phyloP scores from a whole-genome alignment of 37 sponge, comb jelly and placozoan species.

The Axinella damicornis region DNA sequence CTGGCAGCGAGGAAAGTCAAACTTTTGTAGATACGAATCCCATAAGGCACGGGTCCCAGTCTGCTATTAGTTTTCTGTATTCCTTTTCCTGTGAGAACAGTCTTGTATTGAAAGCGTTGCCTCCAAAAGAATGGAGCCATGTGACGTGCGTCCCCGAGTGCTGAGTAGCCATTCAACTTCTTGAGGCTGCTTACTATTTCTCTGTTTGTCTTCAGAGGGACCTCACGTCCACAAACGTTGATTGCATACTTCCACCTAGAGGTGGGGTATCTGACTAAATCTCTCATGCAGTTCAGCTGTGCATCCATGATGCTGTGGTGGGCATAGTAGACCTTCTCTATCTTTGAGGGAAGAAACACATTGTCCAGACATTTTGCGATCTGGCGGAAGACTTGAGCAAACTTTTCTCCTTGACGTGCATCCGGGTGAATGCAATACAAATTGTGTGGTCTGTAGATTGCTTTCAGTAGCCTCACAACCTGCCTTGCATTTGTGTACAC shows the following conservation, averaged over 20 bases:
- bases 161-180: slow-evolving; percentile 13
- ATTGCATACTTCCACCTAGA: slow-evolving; percentile 44
- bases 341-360: slow-evolving; percentile 8
- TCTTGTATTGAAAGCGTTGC: not conserved
- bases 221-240: slow-evolving; percentile 49
- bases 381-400: not conserved
- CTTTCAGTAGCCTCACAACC: slow-evolving; percentile 30
- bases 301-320: slow-evolving; percentile 1
- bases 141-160: not conserved
- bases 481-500: slow-evolving; percentile 20
- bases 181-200: slow-evolving; percentile 36
- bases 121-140: not conserved
- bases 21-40: slow-evolving; percentile 27
- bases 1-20: not conserved
- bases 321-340: not conserved
- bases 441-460: slow-evolving; percentile 47
- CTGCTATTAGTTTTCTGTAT: not conserved
- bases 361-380: slow-evolving; percentile 39
- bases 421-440: slow-evolving; percentile 40
- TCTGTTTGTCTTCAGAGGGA: slow-evolving; percentile 56
- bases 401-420: not conserved
- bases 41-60: not conserved
- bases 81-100: not conserved
- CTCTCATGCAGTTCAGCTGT: not conserved
- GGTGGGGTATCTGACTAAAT: too few relatives aligned